Conservation (phyloP, 2,888 invertebrate genomes). For the Euplexia lucipara region DNA sequence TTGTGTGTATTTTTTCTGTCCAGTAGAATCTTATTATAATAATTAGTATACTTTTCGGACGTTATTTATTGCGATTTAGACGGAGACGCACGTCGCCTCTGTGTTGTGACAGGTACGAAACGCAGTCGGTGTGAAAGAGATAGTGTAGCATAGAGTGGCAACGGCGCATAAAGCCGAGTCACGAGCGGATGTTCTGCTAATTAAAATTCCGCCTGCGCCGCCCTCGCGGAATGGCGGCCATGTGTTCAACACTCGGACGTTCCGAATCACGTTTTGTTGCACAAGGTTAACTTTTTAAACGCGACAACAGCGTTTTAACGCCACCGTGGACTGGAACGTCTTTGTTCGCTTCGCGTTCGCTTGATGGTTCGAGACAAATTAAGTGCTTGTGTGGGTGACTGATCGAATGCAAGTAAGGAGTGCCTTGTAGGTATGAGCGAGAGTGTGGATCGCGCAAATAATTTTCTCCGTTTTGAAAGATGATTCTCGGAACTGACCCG, state of each 20-base stretch:
- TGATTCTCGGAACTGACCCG: slow-evolving; percentile 88
- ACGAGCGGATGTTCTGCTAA: slow-evolving; percentile 91
- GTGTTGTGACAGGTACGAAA: slow-evolving; percentile 71
- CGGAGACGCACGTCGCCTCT: slow-evolving; percentile 64
- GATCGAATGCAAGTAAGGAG: slow-evolving; percentile 78
- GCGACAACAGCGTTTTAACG: slow-evolving; percentile 78
- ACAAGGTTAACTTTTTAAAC: slow-evolving; percentile 88
- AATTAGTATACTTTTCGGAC: slow-evolving; percentile 73
- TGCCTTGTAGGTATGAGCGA: slow-evolving; percentile 77
- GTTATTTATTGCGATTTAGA: slow-evolving; percentile 69
- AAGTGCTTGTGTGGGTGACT: slow-evolving; percentile 82
- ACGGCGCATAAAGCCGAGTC: slow-evolving; percentile 86
- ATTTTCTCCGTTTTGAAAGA: slow-evolving; percentile 78
- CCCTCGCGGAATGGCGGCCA: slow-evolving; percentile 91
- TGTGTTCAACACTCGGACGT: slow-evolving; percentile 89
- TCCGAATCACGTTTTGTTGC: slow-evolving; percentile 88
- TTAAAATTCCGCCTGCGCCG: slow-evolving; percentile 91
- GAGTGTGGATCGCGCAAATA: slow-evolving; percentile 79
- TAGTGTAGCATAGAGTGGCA: slow-evolving; percentile 82
- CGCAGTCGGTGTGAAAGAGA: slow-evolving; percentile 79
- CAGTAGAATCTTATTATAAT: slow-evolving; percentile 73
- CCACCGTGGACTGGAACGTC: slow-evolving; percentile 73
- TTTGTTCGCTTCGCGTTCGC: slow-evolving; percentile 79
- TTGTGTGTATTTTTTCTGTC: slow-evolving; percentile 68
- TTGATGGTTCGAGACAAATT: slow-evolving; percentile 75